These are phyloP conservation scores for Halocaridina rubra DNA, from an alignment of 2,888 invertebrate genomes.

Conservation along the genomic window DNA sequence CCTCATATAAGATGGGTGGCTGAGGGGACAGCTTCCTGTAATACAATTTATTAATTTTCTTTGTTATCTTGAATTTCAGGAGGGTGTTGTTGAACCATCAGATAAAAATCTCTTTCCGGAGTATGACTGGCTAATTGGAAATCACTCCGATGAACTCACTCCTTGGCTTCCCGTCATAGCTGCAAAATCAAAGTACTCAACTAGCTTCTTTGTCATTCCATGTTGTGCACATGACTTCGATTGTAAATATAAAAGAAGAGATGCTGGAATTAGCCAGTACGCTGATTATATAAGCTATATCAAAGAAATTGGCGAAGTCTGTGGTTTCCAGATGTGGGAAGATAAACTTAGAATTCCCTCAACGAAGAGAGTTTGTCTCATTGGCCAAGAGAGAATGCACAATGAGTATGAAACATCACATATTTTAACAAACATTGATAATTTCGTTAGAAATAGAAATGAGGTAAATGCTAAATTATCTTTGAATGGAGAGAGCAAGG, in stretches of 20 bases:
- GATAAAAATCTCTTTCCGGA: conserved; percentile 77
- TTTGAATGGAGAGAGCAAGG: not conserved
- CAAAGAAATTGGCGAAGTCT: conserved; percentile 74
- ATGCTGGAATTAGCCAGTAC: conserved; percentile 80
- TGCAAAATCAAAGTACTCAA: conserved; percentile 78
- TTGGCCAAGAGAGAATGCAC: conserved; percentile 72
- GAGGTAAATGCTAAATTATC: not conserved
- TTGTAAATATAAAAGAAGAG: conserved; percentile 83
- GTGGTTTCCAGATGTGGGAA: conserved; percentile 80
- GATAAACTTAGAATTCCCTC: conserved; percentile 96
- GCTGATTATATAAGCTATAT: conserved; percentile 71
- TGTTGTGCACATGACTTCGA: conserved; percentile 95
- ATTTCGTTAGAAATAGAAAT: conserved; percentile 57
- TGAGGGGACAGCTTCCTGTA: no score
- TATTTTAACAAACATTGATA: conserved; percentile 32
- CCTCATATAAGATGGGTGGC: no score
- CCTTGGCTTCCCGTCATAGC: conserved; percentile 98
- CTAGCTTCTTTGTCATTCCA: conserved; percentile 90
- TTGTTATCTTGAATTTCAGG: no score
- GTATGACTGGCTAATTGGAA: conserved; percentile 95
- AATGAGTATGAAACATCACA: conserved; percentile 65
- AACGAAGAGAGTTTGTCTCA: conserved; percentile 87
- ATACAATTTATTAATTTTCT: no score
- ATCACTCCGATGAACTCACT: conserved; percentile 98
- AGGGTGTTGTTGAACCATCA: conserved; percentile 77